Conservation (phyloP, 2,113 vertebrate species). For the Pangasianodon hypophthalmus region DNA sequence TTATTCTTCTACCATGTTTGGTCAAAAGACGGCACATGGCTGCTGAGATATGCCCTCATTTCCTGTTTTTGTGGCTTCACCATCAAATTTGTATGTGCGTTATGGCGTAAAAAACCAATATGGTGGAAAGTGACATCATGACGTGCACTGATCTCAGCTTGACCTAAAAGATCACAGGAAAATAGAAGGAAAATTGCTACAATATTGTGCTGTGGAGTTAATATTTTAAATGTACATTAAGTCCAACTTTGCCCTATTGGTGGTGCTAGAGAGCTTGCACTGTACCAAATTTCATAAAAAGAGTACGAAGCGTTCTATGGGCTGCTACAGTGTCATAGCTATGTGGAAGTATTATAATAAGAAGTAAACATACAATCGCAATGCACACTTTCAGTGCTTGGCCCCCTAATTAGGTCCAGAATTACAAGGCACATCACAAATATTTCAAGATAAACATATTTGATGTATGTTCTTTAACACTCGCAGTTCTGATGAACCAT, state of each 20-base stretch:
- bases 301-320: neutral
- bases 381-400: neutral
- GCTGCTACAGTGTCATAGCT: neutral
- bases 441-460: neutral
- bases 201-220: neutral
- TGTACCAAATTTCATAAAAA: neutral
- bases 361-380: neutral
- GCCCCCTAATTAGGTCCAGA: neutral
- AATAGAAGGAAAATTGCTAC: neutral
- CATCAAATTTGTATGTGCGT: too few relatives aligned
- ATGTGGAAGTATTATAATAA: neutral
- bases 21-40: too few relatives aligned
- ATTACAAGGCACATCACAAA: neutral
- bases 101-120: neutral
- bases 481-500: neutral
- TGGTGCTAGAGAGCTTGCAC: neutral
- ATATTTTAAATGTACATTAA: neutral
- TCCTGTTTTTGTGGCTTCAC: too few relatives aligned
- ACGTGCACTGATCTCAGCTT: neutral
- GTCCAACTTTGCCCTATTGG: neutral
- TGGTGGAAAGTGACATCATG: neutral
- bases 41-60: too few relatives aligned
- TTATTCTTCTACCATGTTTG: too few relatives aligned
- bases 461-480: neutral
- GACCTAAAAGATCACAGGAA: neutral